Percentiles rank a stretch among this genome's conserved stretches.
Evolutionary conservation across 2,888 invertebrate genomes (phyloP).

Genomic region (Tetropium fuscum): DNA sequence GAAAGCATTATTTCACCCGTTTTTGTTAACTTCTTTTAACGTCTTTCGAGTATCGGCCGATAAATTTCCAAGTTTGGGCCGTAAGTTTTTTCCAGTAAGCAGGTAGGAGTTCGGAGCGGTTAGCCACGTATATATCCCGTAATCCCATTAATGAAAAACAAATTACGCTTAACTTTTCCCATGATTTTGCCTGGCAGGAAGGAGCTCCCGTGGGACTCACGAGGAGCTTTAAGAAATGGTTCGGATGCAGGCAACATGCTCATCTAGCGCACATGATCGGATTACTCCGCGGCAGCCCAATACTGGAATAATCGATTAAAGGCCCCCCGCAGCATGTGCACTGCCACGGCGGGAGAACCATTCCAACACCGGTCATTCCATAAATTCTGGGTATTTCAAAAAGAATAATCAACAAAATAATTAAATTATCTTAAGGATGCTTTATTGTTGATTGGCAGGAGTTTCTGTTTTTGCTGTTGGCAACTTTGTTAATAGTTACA

Average conservation of each 20-base stretch:
- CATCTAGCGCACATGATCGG: constrained; percentile 38
- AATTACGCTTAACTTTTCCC: constrained; percentile 39
- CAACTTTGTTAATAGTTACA: no score
- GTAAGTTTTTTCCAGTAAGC: constrained; percentile 36
- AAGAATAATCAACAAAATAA: no score
- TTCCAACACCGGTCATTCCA: constrained; percentile 17
- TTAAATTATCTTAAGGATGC: no score
- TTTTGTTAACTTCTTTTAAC: constrained; percentile 8
- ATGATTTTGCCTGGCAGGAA: constrained; percentile 31
- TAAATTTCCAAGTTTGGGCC: constrained; percentile 30
- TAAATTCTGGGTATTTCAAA: no score
- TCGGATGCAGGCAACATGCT: constrained; percentile 34
- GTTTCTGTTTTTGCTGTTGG: no score
- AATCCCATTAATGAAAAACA: constrained; percentile 40
- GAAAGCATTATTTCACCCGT: constrained; percentile 18
- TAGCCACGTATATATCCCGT: constrained; percentile 34
- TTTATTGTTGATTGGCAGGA: no score
- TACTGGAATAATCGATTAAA: constrained; percentile 40
- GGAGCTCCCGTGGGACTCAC: constrained; percentile 8
- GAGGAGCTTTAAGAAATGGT: constrained; percentile 32
- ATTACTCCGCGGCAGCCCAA: constrained; percentile 38
- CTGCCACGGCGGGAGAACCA: constrained; percentile 13
- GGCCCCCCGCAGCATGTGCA: constrained; percentile 37
- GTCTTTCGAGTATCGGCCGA: constrained; percentile 2
- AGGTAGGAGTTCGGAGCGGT: constrained; percentile 31